Evolutionary conservation across 2,113 vertebrate genomes (phyloP).

Genomic region (Callorhinus ursinus): DNA sequence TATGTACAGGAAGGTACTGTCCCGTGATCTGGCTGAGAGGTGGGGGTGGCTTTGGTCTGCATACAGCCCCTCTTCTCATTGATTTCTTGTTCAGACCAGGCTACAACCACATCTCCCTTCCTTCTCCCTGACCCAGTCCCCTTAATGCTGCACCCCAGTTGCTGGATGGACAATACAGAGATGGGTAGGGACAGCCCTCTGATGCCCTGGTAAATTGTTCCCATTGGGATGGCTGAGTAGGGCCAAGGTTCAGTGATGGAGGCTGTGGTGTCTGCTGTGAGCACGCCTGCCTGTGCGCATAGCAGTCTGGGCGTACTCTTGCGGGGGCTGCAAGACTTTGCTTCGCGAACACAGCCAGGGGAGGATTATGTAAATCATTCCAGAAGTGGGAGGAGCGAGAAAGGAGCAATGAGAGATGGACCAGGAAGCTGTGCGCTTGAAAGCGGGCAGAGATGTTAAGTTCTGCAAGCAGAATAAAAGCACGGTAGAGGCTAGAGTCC

Average conservation of each 20-base stretch:
- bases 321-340: background rate
- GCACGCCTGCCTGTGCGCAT: background rate
- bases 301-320: background rate
- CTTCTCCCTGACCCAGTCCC: fast-evolving
- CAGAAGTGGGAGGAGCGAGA: background rate
- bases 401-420: background rate
- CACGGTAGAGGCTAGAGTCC: too few relatives aligned
- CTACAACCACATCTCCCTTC: background rate
- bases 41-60: too few relatives aligned
- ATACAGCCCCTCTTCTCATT: too few relatives aligned
- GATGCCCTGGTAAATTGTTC: background rate
- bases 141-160: background rate
- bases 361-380: background rate
- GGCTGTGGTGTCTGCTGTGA: background rate
- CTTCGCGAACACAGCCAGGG: background rate
- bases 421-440: background rate
- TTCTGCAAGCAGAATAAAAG: too few relatives aligned
- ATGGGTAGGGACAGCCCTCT: too few relatives aligned
- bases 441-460: background rate
- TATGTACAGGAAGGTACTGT: background rate
- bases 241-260: background rate
- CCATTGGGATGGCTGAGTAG: background rate
- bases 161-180: background rate
- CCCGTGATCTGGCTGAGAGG: fast-evolving
- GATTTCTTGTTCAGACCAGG: background rate